Conservation (phyloP, 2,113 vertebrate species). For the Turdus rufiventris region DNA sequence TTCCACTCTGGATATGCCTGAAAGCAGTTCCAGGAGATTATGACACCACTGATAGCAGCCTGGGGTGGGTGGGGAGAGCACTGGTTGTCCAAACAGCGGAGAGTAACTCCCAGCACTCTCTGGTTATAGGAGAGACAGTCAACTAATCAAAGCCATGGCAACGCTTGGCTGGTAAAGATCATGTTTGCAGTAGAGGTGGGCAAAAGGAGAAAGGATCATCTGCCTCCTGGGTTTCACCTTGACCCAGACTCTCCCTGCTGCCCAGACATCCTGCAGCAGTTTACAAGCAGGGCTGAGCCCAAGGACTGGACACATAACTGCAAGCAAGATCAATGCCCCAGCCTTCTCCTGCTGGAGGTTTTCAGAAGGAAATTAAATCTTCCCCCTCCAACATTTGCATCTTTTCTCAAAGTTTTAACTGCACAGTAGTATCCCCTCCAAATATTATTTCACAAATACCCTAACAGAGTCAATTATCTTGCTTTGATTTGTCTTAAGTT, state of each 20-base stretch:
- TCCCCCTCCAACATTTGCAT: neutral
- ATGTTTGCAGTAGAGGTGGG: neutral
- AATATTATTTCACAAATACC: neutral
- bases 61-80: neutral
- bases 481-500: neutral
- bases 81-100: neutral
- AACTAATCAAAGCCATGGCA: neutral
- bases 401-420: neutral
- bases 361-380: neutral
- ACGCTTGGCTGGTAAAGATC: neutral
- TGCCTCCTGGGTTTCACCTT: neutral
- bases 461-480: neutral
- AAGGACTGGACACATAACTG: neutral
- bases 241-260: neutral
- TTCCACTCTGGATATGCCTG: neutral
- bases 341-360: neutral
- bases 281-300: neutral
- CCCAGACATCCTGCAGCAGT: neutral
- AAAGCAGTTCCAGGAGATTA: neutral
- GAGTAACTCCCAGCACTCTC: neutral
- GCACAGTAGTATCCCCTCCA: neutral
- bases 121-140: neutral
- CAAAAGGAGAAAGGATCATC: neutral
- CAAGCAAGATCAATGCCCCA: neutral
- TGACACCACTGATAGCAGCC: neutral